Evolutionary conservation across 2,888 invertebrate species (phyloP).

Genomic region (Heteromyza rotundicornis): DNA sequence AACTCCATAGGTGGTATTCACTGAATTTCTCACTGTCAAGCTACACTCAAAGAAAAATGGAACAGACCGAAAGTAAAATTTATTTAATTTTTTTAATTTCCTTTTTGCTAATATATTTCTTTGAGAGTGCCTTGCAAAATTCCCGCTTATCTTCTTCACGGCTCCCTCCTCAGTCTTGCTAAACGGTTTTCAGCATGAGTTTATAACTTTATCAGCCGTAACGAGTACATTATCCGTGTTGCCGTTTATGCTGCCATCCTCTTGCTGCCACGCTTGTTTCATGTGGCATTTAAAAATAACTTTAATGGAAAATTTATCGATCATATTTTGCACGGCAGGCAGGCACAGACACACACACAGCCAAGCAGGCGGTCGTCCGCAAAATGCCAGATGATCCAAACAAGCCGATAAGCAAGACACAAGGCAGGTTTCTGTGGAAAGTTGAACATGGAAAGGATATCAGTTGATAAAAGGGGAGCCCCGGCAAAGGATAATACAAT

Average conservation of each 20-base stretch:
- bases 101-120: no score
- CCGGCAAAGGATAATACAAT: neutral
- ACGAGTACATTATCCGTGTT: constrained; percentile 55
- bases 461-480: neutral
- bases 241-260: constrained; percentile 10
- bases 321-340: constrained; percentile 39
- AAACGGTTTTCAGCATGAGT: constrained; percentile 43
- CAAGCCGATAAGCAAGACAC: constrained; percentile 24
- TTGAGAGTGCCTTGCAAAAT: no score
- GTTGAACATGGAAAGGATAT: neutral
- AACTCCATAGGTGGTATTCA: no score
- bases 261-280: constrained; percentile 32
- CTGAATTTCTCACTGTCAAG: no score
- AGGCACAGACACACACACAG: neutral
- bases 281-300: constrained; percentile 54
- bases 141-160: no score
- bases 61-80: no score
- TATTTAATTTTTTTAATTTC: no score
- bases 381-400: constrained; percentile 25
- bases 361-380: constrained; percentile 10
- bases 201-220: constrained; percentile 59
- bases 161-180: constrained; percentile 19
- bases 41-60: no score
- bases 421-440: constrained; percentile 13
- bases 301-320: constrained; percentile 62